Base-by-base conservation (phyloP, 1,140 invertebrate genomes). In the Drosophila nebulosa region DNA sequence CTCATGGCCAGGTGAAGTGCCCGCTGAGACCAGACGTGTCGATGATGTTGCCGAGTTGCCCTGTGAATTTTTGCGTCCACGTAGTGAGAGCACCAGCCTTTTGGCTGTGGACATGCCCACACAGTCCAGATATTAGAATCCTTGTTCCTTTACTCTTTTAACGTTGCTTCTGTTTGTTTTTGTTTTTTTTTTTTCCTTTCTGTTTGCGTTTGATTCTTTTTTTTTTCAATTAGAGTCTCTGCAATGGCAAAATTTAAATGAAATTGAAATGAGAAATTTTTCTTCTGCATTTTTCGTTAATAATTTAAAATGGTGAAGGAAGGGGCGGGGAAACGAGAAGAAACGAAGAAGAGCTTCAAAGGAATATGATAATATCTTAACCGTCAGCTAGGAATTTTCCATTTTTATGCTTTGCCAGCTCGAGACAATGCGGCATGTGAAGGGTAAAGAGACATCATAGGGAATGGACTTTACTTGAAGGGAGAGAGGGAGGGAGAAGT, bases 31-130 rank as follows among this genome's bases (percentile, higher is more conserved):
- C 64, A 92, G 91, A 78, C 81, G 92, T 73, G 83, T 92, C 78
- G 84, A 93, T 81, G 71, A 92, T 90, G 92, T 91, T 51, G 80
- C 92, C 75, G 80, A 91, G 79, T 89, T 89, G 62, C 90, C 81
- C 72, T 91, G 85, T 76, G 92, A 93, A 78, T 93, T 92, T 61
- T 93, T 93, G 64, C 93, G 90, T 79, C 93, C 92, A 81, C 94
- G 92, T 92, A 94, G 93, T 92, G 93, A 94, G 92, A 95, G 92
- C 83, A 95, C 94, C 92, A 95, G 93, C 90, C 94, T 92, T 93
- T 94, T 95, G 90, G 94, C 94, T 92, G 94, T 94, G 89, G 94
- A 94, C 92, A 93, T 93, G 66, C 88, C 90, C 76, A 21, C 64
- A 75, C 63, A 67, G 64, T 81, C 64, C 71, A 66, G 81, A 69